A percentile compares a stretch with the other conserved stretches of the same genome.
These are phyloP conservation scores for Notiomystis cincta DNA, from an alignment of 2,113 vertebrate genomes.

Conservation along the genomic window DNA sequence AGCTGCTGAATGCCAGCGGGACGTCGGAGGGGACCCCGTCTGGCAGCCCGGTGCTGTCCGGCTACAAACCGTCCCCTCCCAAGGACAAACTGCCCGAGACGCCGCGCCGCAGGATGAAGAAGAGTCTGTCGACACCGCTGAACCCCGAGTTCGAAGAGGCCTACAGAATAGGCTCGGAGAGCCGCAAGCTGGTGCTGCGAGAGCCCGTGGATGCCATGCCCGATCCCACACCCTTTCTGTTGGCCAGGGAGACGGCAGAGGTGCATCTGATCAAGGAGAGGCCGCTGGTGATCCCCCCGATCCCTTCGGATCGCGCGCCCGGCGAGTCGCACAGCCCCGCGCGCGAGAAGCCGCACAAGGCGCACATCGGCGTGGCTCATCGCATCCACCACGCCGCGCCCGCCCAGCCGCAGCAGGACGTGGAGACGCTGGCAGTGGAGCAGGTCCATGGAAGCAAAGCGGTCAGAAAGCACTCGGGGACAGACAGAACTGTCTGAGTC, in stretches of 20 bases:
- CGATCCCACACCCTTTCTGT: constrained; percentile 91
- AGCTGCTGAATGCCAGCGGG: constrained; percentile 78
- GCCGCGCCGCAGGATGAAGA: constrained; percentile 89
- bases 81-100: constrained; percentile 84
- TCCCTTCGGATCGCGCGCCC: constrained; percentile 75
- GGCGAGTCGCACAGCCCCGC: constrained; percentile 80
- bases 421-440: constrained; percentile 91
- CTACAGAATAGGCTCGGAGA: constrained; percentile 85
- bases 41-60: constrained; percentile 78
- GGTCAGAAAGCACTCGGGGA: constrained; percentile 86
- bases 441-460: constrained; percentile 87
- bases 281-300: constrained; percentile 90
- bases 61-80: constrained; percentile 87
- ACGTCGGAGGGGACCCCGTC: constrained; percentile 81
- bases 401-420: constrained; percentile 73
- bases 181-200: constrained; percentile 84
- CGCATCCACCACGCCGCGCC: constrained; percentile 81
- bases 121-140: constrained; percentile 92
- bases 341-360: constrained; percentile 81
- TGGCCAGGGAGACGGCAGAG: constrained; percentile 82
- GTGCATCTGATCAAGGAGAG: constrained; percentile 85
- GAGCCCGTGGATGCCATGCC: constrained; percentile 94
- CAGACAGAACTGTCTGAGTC: constrained; percentile 92
- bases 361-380: constrained; percentile 90
- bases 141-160: constrained; percentile 93